These are phyloP conservation scores for Isurus oxyrinchus DNA, from an alignment of 2,113 vertebrate species.

Conservation along the genomic window DNA sequence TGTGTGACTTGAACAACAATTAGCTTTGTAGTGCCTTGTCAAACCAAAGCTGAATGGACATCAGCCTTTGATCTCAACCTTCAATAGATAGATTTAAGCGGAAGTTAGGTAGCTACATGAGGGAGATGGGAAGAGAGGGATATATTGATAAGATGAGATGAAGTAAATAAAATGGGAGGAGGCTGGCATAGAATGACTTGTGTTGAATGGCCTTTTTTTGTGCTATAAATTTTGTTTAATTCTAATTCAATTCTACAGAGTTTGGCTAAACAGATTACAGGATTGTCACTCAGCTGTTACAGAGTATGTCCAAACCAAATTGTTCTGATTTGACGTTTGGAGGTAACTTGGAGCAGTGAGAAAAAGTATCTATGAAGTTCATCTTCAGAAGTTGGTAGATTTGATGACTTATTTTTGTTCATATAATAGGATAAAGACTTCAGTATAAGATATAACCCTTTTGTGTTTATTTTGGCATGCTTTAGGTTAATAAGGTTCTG, in stretches of 20 bases:
- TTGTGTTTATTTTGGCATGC: conserved; percentile 37
- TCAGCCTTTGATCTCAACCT: background rate
- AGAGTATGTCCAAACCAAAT: background rate
- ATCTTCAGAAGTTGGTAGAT: too few relatives aligned
- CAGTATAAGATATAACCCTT: background rate
- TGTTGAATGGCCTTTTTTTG: background rate
- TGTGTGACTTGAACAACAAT: background rate
- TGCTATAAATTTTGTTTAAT: too few relatives aligned
- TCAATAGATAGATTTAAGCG: background rate
- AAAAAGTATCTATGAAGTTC: background rate
- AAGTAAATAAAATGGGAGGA: too few relatives aligned
- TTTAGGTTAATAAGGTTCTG: conserved; percentile 85
- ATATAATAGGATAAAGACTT: background rate
- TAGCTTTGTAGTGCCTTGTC: background rate
- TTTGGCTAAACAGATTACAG: background rate
- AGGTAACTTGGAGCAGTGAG: background rate
- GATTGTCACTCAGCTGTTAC: background rate
- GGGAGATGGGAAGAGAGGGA: background rate
- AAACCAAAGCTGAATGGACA: background rate
- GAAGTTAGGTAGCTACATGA: background rate
- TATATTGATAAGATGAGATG: too few relatives aligned
- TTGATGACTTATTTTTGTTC: background rate
- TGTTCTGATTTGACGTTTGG: background rate
- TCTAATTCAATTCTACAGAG: background rate
- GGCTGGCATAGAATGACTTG: too few relatives aligned